phyloP scores from a whole-genome alignment of 1,140 invertebrate species.

The Panagrolaimus sp. region DNA sequence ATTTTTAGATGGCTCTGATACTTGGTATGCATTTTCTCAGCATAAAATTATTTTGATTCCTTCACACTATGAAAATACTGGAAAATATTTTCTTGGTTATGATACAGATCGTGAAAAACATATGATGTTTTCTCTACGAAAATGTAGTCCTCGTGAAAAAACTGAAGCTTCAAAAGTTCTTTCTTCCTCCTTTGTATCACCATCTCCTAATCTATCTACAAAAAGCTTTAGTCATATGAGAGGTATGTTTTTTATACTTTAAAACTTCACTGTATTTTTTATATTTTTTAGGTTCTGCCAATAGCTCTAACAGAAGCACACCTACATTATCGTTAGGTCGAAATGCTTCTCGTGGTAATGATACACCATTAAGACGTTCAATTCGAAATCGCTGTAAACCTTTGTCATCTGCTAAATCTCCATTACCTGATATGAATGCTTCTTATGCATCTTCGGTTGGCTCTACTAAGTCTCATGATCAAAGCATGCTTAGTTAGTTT shows the following conservation, averaged over 20 bases:
- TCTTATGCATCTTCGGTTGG: too few species aligned
- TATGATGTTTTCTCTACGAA: not conserved
- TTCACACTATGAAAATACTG: not conserved
- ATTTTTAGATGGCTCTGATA: not conserved
- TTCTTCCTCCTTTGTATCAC: not conserved
- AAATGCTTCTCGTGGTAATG: not conserved
- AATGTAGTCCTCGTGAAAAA: not conserved
- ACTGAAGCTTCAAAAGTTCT: not conserved
- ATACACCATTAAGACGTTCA: not conserved
- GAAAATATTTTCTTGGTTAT: not conserved
- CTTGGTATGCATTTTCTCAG: not conserved
- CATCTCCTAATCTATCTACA: too few species aligned
- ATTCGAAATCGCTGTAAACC: not conserved
- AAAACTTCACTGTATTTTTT: too few species aligned
- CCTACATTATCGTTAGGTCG: not conserved
- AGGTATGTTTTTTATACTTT: too few species aligned
- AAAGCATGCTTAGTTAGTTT: too few species aligned
- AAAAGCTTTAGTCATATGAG: too few species aligned
- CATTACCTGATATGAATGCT: not conserved
- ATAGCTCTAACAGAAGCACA: not conserved
- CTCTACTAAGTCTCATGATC: too few species aligned
- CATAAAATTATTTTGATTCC: not conserved
- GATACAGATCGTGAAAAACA: not conserved
- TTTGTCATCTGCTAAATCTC: not conserved
- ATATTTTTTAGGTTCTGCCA: too few species aligned